Base-by-base conservation (phyloP, 1,140 invertebrate species). In the Atta texana region DNA sequence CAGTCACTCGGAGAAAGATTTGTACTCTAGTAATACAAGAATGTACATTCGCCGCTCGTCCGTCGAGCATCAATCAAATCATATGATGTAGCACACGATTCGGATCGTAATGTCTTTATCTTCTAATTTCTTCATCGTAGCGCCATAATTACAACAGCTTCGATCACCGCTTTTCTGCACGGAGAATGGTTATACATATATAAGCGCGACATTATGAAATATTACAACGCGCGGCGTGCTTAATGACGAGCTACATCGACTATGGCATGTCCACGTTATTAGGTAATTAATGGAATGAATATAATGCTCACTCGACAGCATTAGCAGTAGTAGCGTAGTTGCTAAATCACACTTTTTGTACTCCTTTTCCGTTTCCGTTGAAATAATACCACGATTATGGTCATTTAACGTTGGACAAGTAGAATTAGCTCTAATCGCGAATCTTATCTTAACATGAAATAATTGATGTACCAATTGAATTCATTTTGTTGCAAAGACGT, bases 201-300 rank as follows among this genome's bases (percentile, higher is more conserved):
- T 34, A 44, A 31, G n/a, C 68, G 24, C 24, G 39, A 39, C 21
- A 16, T 74, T 10, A 55, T 63, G 18, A 75, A 82, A 75, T 55
- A 28, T 69, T 81, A 81, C 63, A 24, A 55, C n/a, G 71, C 14
- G 51, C 55, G 75, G 69, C 86, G 64, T 76, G 51, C 51, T 80
- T 74, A 68, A 34, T 12, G 31, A 77, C 31, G 69, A 75, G n/a
- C 68, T 51, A 51, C 39, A 63, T 63, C 39, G 44, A 77, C 64
- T 59, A 76, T 87, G 51, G 66, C 66, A 74, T 64, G 59, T 64
- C 78, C 68, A 71, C 49, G 34, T 75, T 68, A 64, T 21, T 84
- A 84, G 63, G 74, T 88, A 76, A 89, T 87, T 84, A 87, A 81
- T 90, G 90, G 90, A 91, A 91, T 91, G 87, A 89, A 89, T 86